Percentiles rank a stretch among this genome's conserved stretches.
Conservation (phyloP, 2,888 invertebrate species). For the Cheilosia scutellata region DNA sequence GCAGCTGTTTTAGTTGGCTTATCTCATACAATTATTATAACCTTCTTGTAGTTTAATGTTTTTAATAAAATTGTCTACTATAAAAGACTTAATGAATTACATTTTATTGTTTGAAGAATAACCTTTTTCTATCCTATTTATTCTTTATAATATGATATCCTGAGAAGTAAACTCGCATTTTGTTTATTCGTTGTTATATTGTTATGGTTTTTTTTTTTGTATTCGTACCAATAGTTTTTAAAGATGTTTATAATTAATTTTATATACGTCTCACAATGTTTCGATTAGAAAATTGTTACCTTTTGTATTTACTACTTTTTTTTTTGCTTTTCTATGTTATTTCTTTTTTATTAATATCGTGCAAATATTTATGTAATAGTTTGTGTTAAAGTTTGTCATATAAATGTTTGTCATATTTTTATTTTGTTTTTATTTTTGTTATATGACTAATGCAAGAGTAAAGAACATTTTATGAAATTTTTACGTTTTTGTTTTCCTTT, state of each 20-base stretch:
- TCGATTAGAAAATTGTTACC: slow-evolving; percentile 72
- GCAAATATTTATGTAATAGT: slow-evolving; percentile 73
- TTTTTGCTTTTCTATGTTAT: slow-evolving; percentile 73
- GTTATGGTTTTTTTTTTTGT: slow-evolving; percentile 64
- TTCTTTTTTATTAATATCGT: slow-evolving; percentile 73
- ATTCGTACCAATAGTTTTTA: slow-evolving; percentile 60
- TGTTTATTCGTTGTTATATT: slow-evolving; percentile 72
- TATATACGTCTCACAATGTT: slow-evolving; percentile 58
- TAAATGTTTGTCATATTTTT: slow-evolving; percentile 74
- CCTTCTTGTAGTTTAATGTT: slow-evolving; percentile 76
- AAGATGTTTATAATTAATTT: slow-evolving; percentile 54
- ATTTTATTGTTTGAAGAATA: slow-evolving; percentile 66
- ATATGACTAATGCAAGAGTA: slow-evolving; percentile 71
- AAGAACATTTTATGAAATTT: slow-evolving; percentile 67
- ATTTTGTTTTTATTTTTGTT: slow-evolving; percentile 71
- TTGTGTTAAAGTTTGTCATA: slow-evolving; percentile 65
- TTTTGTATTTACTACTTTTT: slow-evolving; percentile 71
- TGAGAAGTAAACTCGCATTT: slow-evolving; percentile 75
- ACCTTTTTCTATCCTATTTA: slow-evolving; percentile 53
- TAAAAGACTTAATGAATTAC: slow-evolving; percentile 75
- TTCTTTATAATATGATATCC: slow-evolving; percentile 66
- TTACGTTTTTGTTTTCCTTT: slow-evolving; percentile 50
- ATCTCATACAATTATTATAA: slow-evolving; percentile 75
- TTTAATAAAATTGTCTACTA: slow-evolving; percentile 76
- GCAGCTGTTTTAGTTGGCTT: slow-evolving; percentile 75